Percentiles rank a stretch among this genome's conserved stretches.
phyloP scores from a whole-genome alignment of 1,140 invertebrate species.

The Leucophenga varia region DNA sequence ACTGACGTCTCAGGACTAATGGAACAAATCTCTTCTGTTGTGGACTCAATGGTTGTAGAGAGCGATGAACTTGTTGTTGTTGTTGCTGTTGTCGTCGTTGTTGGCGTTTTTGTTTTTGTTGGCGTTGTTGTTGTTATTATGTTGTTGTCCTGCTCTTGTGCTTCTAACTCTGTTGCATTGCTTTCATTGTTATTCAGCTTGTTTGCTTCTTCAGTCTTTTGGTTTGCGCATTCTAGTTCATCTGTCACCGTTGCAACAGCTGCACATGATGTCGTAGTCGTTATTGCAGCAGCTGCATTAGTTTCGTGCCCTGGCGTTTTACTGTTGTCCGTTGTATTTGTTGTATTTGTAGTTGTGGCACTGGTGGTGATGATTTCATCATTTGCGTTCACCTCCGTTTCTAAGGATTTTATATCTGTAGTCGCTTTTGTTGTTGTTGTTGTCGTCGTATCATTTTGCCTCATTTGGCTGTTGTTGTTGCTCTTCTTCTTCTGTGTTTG shows the following conservation, averaged over 20 bases:
- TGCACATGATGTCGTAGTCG: slow-evolving; percentile 10
- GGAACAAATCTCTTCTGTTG: slow-evolving; percentile 26
- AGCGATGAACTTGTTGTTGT: slow-evolving; percentile 21
- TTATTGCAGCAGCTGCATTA: slow-evolving; percentile 1
- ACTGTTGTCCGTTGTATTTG: too few species aligned
- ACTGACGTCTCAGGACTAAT: slow-evolving; percentile 23
- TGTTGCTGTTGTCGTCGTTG: background rate
- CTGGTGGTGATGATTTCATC: slow-evolving; percentile 29
- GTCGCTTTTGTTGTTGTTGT: too few species aligned
- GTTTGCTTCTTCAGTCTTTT: slow-evolving; percentile 47
- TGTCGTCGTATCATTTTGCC: background rate
- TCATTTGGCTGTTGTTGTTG: background rate
- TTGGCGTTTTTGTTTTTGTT: slow-evolving; percentile 16
- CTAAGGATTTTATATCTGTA: slow-evolving; percentile 3
- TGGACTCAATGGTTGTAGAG: slow-evolving; percentile 19
- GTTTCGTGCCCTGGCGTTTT: too few species aligned
- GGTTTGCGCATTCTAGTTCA: slow-evolving; percentile 21
- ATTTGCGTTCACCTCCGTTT: slow-evolving; percentile 35
- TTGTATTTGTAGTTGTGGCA: slow-evolving; percentile 8
- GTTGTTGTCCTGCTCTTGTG: too few species aligned
- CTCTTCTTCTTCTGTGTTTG: slow-evolving; percentile 6
- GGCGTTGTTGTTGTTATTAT: background rate
- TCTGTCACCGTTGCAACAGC: slow-evolving; percentile 6
- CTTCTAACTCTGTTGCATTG: slow-evolving; percentile 1
- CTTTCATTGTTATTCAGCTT: slow-evolving; percentile 44